Evolutionary conservation across 2,113 vertebrate species (phyloP).

Genomic region (Lophura nycthemera): DNA sequence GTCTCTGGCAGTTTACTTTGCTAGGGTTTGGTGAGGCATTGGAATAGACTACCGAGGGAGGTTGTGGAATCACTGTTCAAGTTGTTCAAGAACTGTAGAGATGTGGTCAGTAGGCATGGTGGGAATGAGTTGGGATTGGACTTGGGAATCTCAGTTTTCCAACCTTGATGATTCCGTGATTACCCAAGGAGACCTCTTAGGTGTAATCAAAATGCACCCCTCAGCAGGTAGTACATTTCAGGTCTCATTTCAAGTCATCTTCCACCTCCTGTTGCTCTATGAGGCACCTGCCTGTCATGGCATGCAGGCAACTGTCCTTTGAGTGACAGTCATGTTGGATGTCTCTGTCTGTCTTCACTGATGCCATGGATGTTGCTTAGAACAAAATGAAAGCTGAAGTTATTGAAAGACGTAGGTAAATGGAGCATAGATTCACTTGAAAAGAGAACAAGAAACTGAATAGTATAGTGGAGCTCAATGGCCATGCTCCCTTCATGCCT

Average conservation of each 20-base stretch:
- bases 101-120: too few species aligned
- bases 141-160: too few species aligned
- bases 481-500: not conserved
- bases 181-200: not conserved
- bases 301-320: not conserved
- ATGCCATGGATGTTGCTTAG: not conserved
- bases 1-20: not conserved
- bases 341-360: not conserved
- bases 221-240: fast-evolving
- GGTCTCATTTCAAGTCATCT: not conserved
- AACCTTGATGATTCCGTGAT: too few species aligned
- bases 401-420: not conserved
- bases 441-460: not conserved
- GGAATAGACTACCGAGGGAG: too few species aligned
- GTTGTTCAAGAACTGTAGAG: too few species aligned
- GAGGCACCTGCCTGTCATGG: not conserved
- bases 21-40: not conserved
- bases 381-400: not conserved
- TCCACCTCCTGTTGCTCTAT: fast-evolving
- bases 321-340: not conserved
- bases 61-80: too few species aligned
- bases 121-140: too few species aligned
- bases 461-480: not conserved
- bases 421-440: not conserved
- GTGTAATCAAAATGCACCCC: not conserved